Base-by-base conservation (phyloP, 2,797 vertebrate species). In the Enteromius trimaculatus region DNA sequence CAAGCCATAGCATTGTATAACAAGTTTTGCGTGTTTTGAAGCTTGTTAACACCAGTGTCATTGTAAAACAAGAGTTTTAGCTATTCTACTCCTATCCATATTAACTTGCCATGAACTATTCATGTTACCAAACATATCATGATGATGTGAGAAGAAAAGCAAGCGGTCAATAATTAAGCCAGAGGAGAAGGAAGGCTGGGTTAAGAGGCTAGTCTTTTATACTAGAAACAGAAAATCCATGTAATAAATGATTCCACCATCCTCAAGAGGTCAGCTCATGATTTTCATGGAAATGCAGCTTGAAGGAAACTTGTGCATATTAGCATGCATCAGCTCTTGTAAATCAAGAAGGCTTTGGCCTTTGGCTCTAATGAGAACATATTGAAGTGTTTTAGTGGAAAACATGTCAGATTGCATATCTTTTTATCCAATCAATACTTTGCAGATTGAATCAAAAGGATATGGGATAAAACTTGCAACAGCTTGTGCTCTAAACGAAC, bases 181-280 rank as follows among this genome's bases (percentile, higher is more conserved):
- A 94, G 92, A 90, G 91, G 91, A 88, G 87, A 92, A 93, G 91
- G 85, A 92, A 90, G 90, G 90, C 92, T 87, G 92, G 92, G 92
- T 93, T 91, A 92, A 91, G 89, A 90, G 92, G 89, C 86, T 93
- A 92, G 93, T 92, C 88, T 91, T 92, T 94, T 91, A 94, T 92
- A 89, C 90, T 89, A 91, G 72, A 92, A 94, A 91, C 89, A 93
- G 91, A 88, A 94, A 95, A 94, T 95, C 93, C 91, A 93, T 94
- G 91, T 93, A 93, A 92, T 92, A 92, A 93, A 94, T 89, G 86
- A 93, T 94, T 93, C 86, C 81, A 89, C 77, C 87, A 80, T 81
- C 87, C 78, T 86, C 86, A 60, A 85, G 83, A 85, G 84, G 83
- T 76, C 26, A 68, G 72, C 79, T 19, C 70, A 83, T 88, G 83